Evolutionary conservation across 2,797 vertebrate genomes (phyloP), one percentile per base, ranked within the genome.

Genomic region (Trichosurus vulpecula): DNA sequence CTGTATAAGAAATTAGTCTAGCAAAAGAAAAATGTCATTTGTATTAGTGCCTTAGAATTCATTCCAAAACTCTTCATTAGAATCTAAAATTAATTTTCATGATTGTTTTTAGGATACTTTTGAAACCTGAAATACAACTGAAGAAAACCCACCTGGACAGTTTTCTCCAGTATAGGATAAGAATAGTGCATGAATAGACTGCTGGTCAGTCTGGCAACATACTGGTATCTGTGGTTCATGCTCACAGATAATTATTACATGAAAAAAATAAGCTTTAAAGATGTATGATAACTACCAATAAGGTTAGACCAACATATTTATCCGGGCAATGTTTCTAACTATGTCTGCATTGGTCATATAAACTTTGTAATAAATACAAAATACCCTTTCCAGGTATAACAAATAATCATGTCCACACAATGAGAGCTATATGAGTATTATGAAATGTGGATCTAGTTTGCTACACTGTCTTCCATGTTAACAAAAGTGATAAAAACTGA

Each of bases 11-110:
- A 95, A 97, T 97, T 95, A 97, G 93, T 31, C 94, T 96, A 98
- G 92, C 94, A 94, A 95, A 97, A 97, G 95, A 97, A 97, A 98
- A 98, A 97, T 97, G 95, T 96, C 97, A 98, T 98, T 96, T 97
- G 81, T 96, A 95, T 97, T 97, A 98, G 93, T 94, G 96, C 97
- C 96, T 96, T 97, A 95, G 96, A 97, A 98, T 93, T 96, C 96
- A 98, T 97, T 96, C 92, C 90, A 95, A 97, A 97, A 96, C 89
- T 92, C 22, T 22, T 91, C 94, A 95, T 93, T 92, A 11, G 97
- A 87, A 94, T 95, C 52, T 96, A 93, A 98, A 96, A 98, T 92
- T 96, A 94, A 97, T 97, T 96, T 97, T 97, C 94, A 11, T 12
- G 2, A 51, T 87, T 96, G 95, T 96, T 97, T 97, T 96, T 95